These are phyloP conservation scores for Poecilus cupreus DNA, from an alignment of 2,888 invertebrate genomes.

Conservation along the genomic window DNA sequence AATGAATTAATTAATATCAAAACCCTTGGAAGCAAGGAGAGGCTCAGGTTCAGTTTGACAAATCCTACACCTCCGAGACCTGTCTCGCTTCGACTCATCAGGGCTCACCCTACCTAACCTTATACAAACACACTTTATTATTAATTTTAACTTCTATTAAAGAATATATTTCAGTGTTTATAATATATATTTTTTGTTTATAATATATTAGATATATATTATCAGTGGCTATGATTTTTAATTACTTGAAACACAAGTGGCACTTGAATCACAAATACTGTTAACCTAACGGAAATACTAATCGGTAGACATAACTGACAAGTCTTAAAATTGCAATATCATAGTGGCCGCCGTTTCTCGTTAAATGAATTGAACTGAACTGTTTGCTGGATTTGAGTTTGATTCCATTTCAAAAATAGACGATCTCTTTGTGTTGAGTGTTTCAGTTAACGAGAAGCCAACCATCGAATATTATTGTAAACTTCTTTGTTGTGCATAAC, in stretches of 20 bases:
- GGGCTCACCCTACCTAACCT: conserved; percentile 43
- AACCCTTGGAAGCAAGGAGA: conserved; percentile 37
- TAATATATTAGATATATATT: conserved; percentile 71
- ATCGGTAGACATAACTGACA: conserved; percentile 65
- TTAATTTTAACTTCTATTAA: conserved; percentile 60
- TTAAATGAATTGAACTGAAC: conserved; percentile 38
- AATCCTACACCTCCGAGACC: background rate
- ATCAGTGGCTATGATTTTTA: conserved; percentile 70
- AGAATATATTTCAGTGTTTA: conserved; percentile 66
- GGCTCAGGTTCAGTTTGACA: background rate
- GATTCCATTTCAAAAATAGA: conserved; percentile 57
- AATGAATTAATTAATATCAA: conserved; percentile 57
- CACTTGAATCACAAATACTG: conserved; percentile 87
- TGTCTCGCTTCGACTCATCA: background rate
- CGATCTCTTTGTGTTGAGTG: conserved; percentile 50
- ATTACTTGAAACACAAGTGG: conserved; percentile 84
- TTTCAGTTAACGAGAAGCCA: conserved; percentile 54
- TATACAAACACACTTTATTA: conserved; percentile 57
- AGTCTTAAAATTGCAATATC: conserved; percentile 60
- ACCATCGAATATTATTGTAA: conserved; percentile 59
- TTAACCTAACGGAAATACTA: conserved; percentile 77
- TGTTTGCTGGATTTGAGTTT: conserved; percentile 46
- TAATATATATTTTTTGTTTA: conserved; percentile 69
- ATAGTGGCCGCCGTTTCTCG: conserved; percentile 53
- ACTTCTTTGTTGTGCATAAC: conserved; percentile 60